Conservation (phyloP, 2,113 vertebrate genomes). For the Morone saxatilis region DNA sequence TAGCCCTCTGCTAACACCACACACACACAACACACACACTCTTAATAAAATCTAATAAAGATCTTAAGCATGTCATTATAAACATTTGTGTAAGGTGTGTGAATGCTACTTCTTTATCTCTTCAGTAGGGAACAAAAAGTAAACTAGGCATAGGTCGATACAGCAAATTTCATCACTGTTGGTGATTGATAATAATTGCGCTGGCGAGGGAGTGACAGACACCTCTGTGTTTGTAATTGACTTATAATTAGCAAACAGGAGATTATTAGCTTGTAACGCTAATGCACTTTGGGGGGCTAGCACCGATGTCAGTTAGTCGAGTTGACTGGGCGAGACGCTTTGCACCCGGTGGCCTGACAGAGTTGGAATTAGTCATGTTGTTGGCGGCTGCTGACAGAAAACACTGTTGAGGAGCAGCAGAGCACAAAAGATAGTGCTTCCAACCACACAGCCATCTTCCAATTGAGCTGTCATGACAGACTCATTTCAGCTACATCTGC, state of each 20-base stretch:
- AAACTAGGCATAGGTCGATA: conserved; percentile 39
- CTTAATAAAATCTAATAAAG: conserved; percentile 33
- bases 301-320: conserved; percentile 36
- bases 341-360: conserved; percentile 35
- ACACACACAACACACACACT: background rate
- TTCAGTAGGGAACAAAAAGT: background rate
- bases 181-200: conserved; percentile 71
- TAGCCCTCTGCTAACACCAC: conserved; percentile 45
- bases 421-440: conserved; percentile 58
- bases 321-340: conserved; percentile 60
- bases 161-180: background rate
- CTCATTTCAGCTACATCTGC: conserved; percentile 44
- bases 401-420: conserved; percentile 57
- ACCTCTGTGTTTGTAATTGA: conserved; percentile 69
- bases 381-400: conserved; percentile 60
- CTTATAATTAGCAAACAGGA: conserved; percentile 75
- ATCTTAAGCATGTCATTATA: conserved; percentile 31
- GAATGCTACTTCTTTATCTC: background rate
- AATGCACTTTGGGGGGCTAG: conserved; percentile 68
- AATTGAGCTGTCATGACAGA: conserved; percentile 54
- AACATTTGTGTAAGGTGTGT: conserved; percentile 12
- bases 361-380: conserved; percentile 54
- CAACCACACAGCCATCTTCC: conserved; percentile 59
- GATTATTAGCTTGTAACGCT: conserved; percentile 75
- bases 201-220: conserved; percentile 46